Percentiles rank a stretch among this genome's conserved stretches.
Evolutionary conservation across 2,888 invertebrate genomes (phyloP).

Genomic region (Keiferia lycopersicella): DNA sequence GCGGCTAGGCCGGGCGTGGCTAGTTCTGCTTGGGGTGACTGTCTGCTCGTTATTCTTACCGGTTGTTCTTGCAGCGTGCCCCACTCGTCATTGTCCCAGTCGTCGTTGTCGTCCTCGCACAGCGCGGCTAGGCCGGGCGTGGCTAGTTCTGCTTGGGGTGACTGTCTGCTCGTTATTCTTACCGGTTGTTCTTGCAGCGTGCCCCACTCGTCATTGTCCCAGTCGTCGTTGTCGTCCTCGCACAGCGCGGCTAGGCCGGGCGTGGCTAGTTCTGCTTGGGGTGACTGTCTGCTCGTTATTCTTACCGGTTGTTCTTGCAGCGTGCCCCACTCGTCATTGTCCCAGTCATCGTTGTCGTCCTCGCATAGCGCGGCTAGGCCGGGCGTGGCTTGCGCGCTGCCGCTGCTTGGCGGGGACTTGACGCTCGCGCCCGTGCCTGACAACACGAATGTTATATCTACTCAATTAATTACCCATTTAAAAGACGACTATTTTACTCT

Average conservation of each 20-base stretch:
- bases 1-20: constrained; percentile 77
- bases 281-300: too few species aligned
- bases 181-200: constrained; percentile 89
- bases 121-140: constrained; percentile 78
- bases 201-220: constrained; percentile 94
- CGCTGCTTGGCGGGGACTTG: constrained; percentile 70
- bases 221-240: constrained; percentile 81
- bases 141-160: too few species aligned
- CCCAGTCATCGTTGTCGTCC: constrained; percentile 86
- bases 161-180: background rate
- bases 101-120: constrained; percentile 82
- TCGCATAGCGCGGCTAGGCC: constrained; percentile 82
- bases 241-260: constrained; percentile 80
- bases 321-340: constrained; percentile 93
- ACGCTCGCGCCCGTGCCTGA: constrained; percentile 63
- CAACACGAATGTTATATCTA: constrained; percentile 19
- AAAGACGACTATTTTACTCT: background rate
- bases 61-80: constrained; percentile 92
- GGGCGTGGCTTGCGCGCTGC: constrained; percentile 75
- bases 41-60: too few species aligned
- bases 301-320: constrained; percentile 90
- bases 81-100: constrained; percentile 94
- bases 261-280: too few species aligned
- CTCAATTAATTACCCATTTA: constrained; percentile 8
- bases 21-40: too few species aligned